These are phyloP conservation scores for Euproctis similis DNA, from an alignment of 2,888 invertebrate species.

Conservation along the genomic window DNA sequence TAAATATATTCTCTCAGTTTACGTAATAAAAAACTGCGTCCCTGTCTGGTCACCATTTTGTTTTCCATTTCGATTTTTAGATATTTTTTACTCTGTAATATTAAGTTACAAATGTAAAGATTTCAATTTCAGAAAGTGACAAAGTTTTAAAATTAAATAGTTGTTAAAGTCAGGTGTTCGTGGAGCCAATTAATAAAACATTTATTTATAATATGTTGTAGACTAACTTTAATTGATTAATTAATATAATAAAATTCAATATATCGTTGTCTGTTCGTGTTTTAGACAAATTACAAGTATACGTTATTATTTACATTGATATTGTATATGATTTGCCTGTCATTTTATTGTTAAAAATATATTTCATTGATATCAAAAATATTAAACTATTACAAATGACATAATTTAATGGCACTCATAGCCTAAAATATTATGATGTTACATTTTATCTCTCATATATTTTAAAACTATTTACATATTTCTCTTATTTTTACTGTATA, in stretches of 20 bases:
- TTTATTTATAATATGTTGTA: constrained; percentile 9
- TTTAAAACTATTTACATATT: constrained; percentile 20
- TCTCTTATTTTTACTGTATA: constrained; percentile 2
- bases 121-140: too few species aligned
- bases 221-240: constrained; percentile 26
- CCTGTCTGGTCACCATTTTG: too few species aligned
- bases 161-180: too few species aligned
- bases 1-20: too few species aligned
- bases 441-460: constrained; percentile 8
- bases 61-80: too few species aligned
- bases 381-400: constrained; percentile 38
- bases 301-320: constrained; percentile 22
- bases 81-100: too few species aligned
- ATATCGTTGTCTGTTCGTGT: constrained; percentile 32
- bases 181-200: constrained; percentile 4
- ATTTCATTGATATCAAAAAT: background rate
- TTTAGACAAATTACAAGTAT: constrained; percentile 18
- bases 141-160: too few species aligned
- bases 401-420: constrained; percentile 68
- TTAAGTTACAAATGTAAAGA: too few species aligned
- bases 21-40: too few species aligned
- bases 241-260: constrained; percentile 23
- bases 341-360: background rate
- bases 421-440: constrained; percentile 56
- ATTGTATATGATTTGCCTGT: constrained; percentile 24